Conservation (phyloP, 2,797 vertebrate species). For the Cynopterus sphinx region DNA sequence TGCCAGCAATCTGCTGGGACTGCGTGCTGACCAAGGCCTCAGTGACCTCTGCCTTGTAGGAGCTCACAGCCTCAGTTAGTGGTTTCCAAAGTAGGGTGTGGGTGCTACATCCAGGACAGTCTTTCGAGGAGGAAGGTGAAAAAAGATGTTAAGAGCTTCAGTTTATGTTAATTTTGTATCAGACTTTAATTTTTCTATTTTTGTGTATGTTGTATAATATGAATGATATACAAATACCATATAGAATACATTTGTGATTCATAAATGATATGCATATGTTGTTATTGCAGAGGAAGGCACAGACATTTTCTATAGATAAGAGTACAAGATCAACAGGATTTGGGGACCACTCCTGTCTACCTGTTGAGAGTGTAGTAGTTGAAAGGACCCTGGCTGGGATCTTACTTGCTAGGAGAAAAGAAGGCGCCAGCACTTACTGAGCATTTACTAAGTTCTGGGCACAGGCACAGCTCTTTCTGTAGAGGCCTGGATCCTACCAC, state of each 20-base stretch:
- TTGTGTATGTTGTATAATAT: not conserved
- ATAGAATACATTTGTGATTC: not conserved
- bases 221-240: not conserved
- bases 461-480: not conserved
- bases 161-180: not conserved
- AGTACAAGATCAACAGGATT: not conserved
- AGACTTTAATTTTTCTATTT: not conserved
- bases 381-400: not conserved
- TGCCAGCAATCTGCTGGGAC: not conserved
- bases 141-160: not conserved
- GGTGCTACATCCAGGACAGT: too few relatives aligned
- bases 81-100: not conserved
- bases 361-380: not conserved
- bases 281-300: not conserved
- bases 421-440: not conserved
- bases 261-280: not conserved
- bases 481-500: not conserved
- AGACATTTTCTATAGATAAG: not conserved
- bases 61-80: too few relatives aligned
- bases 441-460: not conserved
- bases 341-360: not conserved
- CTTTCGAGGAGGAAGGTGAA: not conserved
- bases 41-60: not conserved
- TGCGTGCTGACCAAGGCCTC: not conserved
- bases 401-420: not conserved